phyloP scores from a whole-genome alignment of 1,140 invertebrate genomes.

The Lepidotrigona ventralis region DNA sequence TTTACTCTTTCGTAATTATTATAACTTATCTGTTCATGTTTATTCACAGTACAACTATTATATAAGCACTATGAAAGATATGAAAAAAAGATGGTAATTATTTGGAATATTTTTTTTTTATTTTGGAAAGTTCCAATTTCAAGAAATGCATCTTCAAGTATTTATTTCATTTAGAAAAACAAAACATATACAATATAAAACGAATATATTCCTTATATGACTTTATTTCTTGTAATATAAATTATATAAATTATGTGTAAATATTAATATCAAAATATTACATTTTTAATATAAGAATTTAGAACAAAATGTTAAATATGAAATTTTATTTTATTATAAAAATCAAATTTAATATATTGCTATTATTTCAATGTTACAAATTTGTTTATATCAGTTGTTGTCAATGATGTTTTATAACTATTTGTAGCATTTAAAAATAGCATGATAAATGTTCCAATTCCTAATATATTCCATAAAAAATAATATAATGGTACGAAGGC shows the following conservation, averaged over 20 bases:
- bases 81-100: background rate
- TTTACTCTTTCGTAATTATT: background rate
- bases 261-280: conserved; percentile 5
- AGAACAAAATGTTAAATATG: background rate
- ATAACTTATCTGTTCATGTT: background rate
- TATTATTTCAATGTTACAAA: conserved; percentile 8
- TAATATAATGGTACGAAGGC: background rate
- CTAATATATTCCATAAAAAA: background rate
- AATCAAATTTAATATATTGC: conserved; percentile 19
- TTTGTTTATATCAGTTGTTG: background rate
- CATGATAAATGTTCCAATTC: background rate
- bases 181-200: background rate
- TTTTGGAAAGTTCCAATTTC: background rate
- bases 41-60: background rate
- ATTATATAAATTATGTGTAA: conserved; percentile 7
- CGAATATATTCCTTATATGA: background rate
- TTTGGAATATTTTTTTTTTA: background rate
- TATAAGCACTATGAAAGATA: background rate
- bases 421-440: conserved; percentile 30
- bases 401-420: background rate
- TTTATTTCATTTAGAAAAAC: background rate
- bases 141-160: background rate
- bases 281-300: conserved; percentile 30
- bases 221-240: conserved; percentile 24
- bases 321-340: conserved; percentile 19